Base-by-base conservation (phyloP, 2,888 invertebrate species). In the Rhagonycha fulva region DNA sequence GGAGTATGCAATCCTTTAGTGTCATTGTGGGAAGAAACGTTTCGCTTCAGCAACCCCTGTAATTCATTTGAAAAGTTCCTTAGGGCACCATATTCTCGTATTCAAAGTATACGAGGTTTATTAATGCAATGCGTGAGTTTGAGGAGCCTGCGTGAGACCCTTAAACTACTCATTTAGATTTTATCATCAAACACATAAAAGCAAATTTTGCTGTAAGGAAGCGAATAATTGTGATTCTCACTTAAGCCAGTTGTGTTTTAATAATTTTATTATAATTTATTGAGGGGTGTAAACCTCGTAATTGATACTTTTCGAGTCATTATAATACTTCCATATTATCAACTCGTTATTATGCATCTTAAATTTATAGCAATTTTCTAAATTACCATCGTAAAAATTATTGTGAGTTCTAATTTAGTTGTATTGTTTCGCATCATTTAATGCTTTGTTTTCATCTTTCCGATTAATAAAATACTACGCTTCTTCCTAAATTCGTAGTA, bases 161-260 rank as follows among this genome's bases (percentile, higher is more conserved):
- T 78, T 76, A 78, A 76, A 78, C 76, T 77, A 75, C 76, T 78
- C 76, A 72, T 75, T 76, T 76, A 78, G 78, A 78, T 78, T 78
- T 78, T 76, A 78, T 78, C 78, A 71, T 75, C 70, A 70, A 70
- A 75, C 69, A 69, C 69, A 74, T 74, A 76, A 76, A 74, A 74
- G 74, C 71, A 28, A 76, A 76, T 28, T 76, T 70, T 70, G 72
- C 73, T 70, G 63, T 70, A 76, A 76, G 76, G 76, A 76, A 73
- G 71, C 73, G 70, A 67, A 30, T 71, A 70, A 76, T 76, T 72
- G 76, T 72, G 76, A 76, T 76, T 76, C 76, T 76, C 76, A 76
- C 76, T 76, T 69, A 76, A 14, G 76, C 30, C 62, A 60, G 26
- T 72, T 66, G 70, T 66, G 60, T 68, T 75, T 67, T 61, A 71